Percentiles rank a stretch among this genome's conserved stretches.
phyloP scores from a whole-genome alignment of 2,797 vertebrate species.

The Pantherophis vulpinus region DNA sequence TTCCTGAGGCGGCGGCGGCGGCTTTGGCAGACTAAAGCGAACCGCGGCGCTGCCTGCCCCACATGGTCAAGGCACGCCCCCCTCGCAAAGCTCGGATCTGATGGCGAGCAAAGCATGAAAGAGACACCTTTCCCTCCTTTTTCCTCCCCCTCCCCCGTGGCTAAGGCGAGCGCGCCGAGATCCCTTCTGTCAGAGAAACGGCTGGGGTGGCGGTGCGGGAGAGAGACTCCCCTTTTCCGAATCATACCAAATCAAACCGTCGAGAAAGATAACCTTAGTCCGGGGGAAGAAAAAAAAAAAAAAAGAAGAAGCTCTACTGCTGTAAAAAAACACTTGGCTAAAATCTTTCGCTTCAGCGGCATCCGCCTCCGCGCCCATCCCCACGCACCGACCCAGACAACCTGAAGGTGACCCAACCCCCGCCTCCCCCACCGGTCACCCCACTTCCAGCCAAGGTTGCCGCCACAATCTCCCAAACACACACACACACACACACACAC shows the following conservation, averaged over 20 bases:
- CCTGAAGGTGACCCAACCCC: not conserved
- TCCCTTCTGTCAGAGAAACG: not conserved
- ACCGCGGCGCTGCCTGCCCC: not conserved
- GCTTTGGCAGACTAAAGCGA: not conserved
- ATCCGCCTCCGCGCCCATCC: not conserved
- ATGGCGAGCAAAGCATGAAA: not conserved
- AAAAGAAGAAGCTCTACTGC: not conserved
- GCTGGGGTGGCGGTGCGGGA: no score
- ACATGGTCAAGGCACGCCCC: conserved; percentile 20
- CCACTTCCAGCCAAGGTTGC: not conserved
- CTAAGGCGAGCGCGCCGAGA: not conserved
- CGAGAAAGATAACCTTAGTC: not conserved
- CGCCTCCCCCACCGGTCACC: not conserved
- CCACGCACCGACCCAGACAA: not conserved
- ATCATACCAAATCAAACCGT: no score
- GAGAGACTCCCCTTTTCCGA: not conserved
- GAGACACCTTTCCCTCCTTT: not conserved
- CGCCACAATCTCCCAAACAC: not conserved
- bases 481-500: no score
- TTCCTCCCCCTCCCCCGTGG: not conserved
- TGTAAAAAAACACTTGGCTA: not conserved
- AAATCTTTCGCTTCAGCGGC: not conserved
- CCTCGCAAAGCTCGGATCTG: not conserved
- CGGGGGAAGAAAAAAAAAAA: not conserved
- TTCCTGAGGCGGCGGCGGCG: not conserved